Base-by-base conservation (phyloP, 2,888 invertebrate species). In the Eupithecia subumbrata region DNA sequence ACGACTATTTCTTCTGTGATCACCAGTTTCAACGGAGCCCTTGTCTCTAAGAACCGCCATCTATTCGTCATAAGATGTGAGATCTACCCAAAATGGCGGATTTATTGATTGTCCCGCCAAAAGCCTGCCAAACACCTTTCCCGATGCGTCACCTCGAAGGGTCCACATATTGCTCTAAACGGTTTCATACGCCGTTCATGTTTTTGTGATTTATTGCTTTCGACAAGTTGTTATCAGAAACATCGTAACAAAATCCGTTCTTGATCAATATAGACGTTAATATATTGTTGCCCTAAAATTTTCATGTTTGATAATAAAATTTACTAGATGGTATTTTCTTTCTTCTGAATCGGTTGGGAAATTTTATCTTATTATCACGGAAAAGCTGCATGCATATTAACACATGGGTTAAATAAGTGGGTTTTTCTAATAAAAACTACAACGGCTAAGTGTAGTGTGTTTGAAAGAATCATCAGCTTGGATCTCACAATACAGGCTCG, bases 21-120 rank as follows among this genome's bases (percentile, higher is more conserved):
- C 37, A 83, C 93, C 91, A 92, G 82, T 69, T 67, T 81, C 83
- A 37, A 37, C 16, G 86, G 92, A 89, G 75, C 91, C 82, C 81
- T 79, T 80, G 78, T 74, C 81, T 83, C 82, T 82, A 80, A 76
- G 77, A 79, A 82, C 82, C 83, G 80, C 75, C 83, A 83, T 82
- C 82, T 75, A 81, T 81, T 79, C 75, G 78, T 81, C 83, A 86
- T 86, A 82, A 81, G 66, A 82, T 82, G 78, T 85, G 82, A 86
- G 92, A 82, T 91, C 92, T 87, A 79, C 75, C 76, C 75, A 82
- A 81, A 82, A 78, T 92, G 91, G 92, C 78, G 82, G 82, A 80
- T 82, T 88, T 93, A 93, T 93, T 91, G 92, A 93, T 93, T 93
- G 90, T 91, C 88, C 88, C 86, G 83, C 84, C 90, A 84, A 67